phyloP scores from a whole-genome alignment of 2,113 vertebrate species.

The Furnarius figulus region DNA sequence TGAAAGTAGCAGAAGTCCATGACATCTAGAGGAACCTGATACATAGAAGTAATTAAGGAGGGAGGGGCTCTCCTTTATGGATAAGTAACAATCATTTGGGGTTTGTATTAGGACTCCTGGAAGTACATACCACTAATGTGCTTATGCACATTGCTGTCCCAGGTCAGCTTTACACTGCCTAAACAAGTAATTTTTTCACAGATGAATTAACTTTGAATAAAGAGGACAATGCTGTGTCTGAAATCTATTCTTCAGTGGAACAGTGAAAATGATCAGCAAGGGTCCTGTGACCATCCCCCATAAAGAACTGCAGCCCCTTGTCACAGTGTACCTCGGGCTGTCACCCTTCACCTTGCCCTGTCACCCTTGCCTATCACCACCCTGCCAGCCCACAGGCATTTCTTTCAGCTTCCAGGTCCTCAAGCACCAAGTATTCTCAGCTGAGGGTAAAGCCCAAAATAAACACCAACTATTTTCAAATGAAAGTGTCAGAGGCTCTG shows the following conservation, averaged over 20 bases:
- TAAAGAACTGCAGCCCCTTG: background rate
- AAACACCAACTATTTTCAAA: background rate
- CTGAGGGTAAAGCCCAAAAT: background rate
- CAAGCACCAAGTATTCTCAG: background rate
- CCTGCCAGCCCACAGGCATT: background rate
- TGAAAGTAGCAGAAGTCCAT: background rate
- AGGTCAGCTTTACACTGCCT: background rate
- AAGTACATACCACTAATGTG: background rate
- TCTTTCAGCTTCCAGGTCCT: background rate
- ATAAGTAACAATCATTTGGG: background rate
- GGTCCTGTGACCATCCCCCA: background rate
- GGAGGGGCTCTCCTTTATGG: background rate
- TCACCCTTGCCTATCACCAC: background rate
- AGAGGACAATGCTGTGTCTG: background rate
- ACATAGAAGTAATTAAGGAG: background rate
- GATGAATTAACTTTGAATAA: background rate
- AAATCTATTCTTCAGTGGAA: background rate
- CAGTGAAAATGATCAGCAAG: fast-evolving
- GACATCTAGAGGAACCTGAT: background rate
- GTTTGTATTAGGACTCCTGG: background rate
- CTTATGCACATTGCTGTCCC: background rate
- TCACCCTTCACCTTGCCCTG: background rate
- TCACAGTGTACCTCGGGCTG: background rate
- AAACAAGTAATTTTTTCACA: background rate
- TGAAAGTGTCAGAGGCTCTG: background rate